phyloP scores from a whole-genome alignment of 2,888 invertebrate genomes.

The Himalopsyche japonica region DNA sequence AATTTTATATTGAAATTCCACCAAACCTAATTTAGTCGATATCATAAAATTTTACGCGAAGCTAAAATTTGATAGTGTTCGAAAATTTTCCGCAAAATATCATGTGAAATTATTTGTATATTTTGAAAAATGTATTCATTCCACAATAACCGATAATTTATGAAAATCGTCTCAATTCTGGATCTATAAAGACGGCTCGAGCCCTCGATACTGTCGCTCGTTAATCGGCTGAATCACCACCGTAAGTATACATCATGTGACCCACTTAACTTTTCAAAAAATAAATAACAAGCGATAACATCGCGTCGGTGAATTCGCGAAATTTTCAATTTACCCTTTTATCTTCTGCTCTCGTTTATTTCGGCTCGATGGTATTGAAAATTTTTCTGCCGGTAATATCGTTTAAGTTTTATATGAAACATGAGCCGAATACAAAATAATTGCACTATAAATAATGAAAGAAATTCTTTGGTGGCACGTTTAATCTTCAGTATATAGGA shows the following conservation, averaged over 20 bases:
- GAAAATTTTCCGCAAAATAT: too few species aligned
- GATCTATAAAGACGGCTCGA: neutral
- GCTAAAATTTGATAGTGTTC: too few species aligned
- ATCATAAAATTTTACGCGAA: too few species aligned
- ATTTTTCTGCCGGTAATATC: neutral
- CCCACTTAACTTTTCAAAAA: neutral
- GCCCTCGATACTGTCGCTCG: neutral
- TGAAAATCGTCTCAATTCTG: too few species aligned
- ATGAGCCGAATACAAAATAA: neutral
- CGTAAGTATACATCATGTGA: neutral
- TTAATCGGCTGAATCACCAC: neutral
- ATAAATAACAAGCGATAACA: neutral
- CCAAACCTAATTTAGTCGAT: too few species aligned
- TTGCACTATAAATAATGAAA: neutral
- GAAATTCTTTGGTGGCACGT: neutral
- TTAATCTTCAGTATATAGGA: neutral
- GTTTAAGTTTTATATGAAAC: neutral
- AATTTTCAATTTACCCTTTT: neutral
- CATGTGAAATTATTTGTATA: too few species aligned
- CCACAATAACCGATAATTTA: too few species aligned
- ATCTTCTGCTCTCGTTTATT: neutral
- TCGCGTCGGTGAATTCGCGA: neutral
- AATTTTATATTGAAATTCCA: too few species aligned
- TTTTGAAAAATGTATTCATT: too few species aligned
- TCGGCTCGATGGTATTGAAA: neutral